Evolutionary conservation across 2,113 vertebrate genomes (phyloP).

Genomic region (Amblyopsis rosae): DNA sequence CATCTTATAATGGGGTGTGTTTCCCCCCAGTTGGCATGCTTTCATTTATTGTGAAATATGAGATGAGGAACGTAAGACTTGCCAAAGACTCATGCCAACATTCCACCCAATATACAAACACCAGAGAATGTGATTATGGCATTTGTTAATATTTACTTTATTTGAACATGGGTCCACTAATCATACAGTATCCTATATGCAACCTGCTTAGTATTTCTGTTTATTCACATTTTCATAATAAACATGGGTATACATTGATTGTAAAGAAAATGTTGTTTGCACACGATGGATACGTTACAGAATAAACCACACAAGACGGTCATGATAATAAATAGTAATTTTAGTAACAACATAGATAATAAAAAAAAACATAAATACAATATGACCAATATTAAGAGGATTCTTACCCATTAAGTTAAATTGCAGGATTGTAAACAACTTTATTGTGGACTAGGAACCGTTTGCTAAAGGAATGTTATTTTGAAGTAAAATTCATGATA

Average conservation of each 20-base stretch:
- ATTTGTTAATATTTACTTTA: constrained; percentile 42
- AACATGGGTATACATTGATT: not conserved
- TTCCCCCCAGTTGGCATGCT: not conserved
- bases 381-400: constrained; percentile 18
- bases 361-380: constrained; percentile 35
- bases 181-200: constrained; percentile 9
- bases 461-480: constrained; percentile 33
- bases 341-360: constrained; percentile 61
- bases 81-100: constrained; percentile 16
- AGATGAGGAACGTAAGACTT: not conserved
- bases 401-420: constrained; percentile 59
- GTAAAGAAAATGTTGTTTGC: not conserved
- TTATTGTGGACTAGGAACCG: constrained; percentile 16
- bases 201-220: constrained; percentile 27
- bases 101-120: not conserved
- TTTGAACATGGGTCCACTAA: constrained; percentile 1
- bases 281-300: not conserved
- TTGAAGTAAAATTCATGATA: too few relatives aligned
- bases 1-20: too few relatives aligned
- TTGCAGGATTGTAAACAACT: constrained; percentile 53
- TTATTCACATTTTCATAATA: constrained; percentile 8
- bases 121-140: not conserved
- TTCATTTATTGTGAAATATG: not conserved
- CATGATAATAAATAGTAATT: constrained; percentile 73
- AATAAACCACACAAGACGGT: not conserved